Percentiles rank a stretch among this genome's conserved stretches.
Conservation (phyloP, 2,888 invertebrate genomes). For the Cyrtodaria siliqua region DNA sequence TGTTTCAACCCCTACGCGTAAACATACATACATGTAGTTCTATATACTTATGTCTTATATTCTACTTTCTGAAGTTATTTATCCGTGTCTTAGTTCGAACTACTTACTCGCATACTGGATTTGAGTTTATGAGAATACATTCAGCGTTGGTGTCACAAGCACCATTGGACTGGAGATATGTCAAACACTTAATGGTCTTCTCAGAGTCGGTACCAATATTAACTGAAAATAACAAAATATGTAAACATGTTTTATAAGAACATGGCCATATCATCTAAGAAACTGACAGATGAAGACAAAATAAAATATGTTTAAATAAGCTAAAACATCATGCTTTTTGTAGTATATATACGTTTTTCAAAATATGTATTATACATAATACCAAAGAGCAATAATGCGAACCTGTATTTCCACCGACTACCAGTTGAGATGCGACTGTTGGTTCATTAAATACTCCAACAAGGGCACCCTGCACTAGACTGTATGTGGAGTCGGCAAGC, state of each 20-base stretch:
- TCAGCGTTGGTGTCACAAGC: slow-evolving; percentile 23
- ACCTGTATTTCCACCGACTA: slow-evolving; percentile 15
- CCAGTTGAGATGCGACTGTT: slow-evolving; percentile 11
- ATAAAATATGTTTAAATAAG: too few relatives aligned
- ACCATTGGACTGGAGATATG: slow-evolving; percentile 14
- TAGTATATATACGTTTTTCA: too few relatives aligned
- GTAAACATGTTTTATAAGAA: background rate
- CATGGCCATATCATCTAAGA: too few relatives aligned
- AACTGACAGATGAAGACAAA: too few relatives aligned
- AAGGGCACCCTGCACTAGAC: slow-evolving; percentile 10
- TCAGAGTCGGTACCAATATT: background rate
- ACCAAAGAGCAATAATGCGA: background rate
- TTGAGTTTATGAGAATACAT: slow-evolving; percentile 23
- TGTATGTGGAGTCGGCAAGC: slow-evolving; percentile 8
- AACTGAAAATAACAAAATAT: slow-evolving; percentile 26
- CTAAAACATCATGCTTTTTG: too few relatives aligned
- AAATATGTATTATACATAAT: too few relatives aligned
- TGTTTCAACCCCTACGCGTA: too few relatives aligned
- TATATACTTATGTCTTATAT: too few relatives aligned
- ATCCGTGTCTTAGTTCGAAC: too few relatives aligned
- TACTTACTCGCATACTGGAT: slow-evolving; percentile 41
- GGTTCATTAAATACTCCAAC: slow-evolving; percentile 11
- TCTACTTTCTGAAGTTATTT: too few relatives aligned
- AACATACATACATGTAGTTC: too few relatives aligned
- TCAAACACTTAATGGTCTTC: slow-evolving; percentile 16